Base-by-base conservation (phyloP, 2,888 invertebrate species). In the Cephus spinipes region DNA sequence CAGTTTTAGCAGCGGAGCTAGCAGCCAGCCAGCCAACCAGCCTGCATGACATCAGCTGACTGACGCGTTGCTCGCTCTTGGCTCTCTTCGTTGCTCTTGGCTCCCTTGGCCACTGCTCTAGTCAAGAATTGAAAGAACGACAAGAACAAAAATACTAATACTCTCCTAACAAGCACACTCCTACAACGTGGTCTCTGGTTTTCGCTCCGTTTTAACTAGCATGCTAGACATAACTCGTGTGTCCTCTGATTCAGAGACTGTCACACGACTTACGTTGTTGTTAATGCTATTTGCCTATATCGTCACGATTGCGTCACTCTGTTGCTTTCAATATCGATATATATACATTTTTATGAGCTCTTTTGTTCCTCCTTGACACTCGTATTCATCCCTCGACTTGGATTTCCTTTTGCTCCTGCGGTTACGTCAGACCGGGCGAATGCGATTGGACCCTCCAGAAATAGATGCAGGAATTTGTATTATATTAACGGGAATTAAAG, bases 21-120 rank as follows among this genome's bases (percentile, higher is more conserved):
- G 78, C 78, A 73, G 30, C 40, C 35, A 34, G 73, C 68, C 36
- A 12, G 40, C 68, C 40, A 40, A 23, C 76, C 74, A 68, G 73
- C 68, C 80, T 79, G 81, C 79, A 81, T 84, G 81, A 84, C 84
- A 85, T 85, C 84, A 85, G 84, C 83, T 85, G 83, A 83, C 84
- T 81, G 77, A 79, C 79, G 79, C 74, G 23, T 71, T 6, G n/a
- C 69, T 78, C 69, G 80, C 81, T 81, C 80, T 81, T 79, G 81
- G 81, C 83, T 80, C 81, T 35, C 34, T 35, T 32, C 31, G 71
- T 32, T 74, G 71, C 31, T 71, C 71, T 71, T 33, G 71, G 71
- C 71, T 81, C 77, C 77, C 79, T 81, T 83, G 40, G 40, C 40
- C 40, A 55, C 40, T 23, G 40, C 40, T 71, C 71, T 55, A 55